Evolutionary conservation across 2,888 invertebrate genomes (phyloP).

Genomic region (Eupithecia abbreviata): DNA sequence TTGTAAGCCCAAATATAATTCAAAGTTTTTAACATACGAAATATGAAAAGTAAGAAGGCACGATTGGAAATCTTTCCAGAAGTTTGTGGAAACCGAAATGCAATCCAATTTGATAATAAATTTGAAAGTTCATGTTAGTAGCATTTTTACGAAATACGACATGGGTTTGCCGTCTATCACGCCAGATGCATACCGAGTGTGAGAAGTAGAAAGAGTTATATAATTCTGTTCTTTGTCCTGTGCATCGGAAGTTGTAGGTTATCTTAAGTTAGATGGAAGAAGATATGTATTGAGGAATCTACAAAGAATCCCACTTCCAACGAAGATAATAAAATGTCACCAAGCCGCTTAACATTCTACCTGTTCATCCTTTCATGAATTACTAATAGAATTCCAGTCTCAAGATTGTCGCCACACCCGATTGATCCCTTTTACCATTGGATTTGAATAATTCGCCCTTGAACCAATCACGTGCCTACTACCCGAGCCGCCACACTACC

Average conservation of each 20-base stretch:
- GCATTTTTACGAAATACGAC: not conserved
- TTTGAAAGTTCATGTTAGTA: not conserved
- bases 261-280: not conserved
- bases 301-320: not conserved
- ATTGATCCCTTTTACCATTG: slow-evolving; percentile 41
- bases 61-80: not conserved
- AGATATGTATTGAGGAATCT: not conserved
- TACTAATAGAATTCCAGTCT: slow-evolving; percentile 39
- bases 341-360: slow-evolving; percentile 27
- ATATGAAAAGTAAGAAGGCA: not conserved
- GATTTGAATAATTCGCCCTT: slow-evolving; percentile 44
- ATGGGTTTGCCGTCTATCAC: not conserved
- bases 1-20: too few relatives aligned
- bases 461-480: slow-evolving; percentile 38
- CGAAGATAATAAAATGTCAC: slow-evolving; percentile 3
- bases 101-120: slow-evolving; percentile 4
- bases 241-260: not conserved
- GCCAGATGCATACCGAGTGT: not conserved
- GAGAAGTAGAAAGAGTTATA: not conserved
- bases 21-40: too few relatives aligned
- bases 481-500: slow-evolving; percentile 17
- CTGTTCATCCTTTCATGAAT: slow-evolving; percentile 39
- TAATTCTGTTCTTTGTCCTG: not conserved
- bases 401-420: slow-evolving; percentile 38
- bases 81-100: not conserved